A percentile compares a stretch with the other conserved stretches of the same genome.
Conservation (phyloP, 2,113 vertebrate species). For the Campylorhamphus procurvoides region DNA sequence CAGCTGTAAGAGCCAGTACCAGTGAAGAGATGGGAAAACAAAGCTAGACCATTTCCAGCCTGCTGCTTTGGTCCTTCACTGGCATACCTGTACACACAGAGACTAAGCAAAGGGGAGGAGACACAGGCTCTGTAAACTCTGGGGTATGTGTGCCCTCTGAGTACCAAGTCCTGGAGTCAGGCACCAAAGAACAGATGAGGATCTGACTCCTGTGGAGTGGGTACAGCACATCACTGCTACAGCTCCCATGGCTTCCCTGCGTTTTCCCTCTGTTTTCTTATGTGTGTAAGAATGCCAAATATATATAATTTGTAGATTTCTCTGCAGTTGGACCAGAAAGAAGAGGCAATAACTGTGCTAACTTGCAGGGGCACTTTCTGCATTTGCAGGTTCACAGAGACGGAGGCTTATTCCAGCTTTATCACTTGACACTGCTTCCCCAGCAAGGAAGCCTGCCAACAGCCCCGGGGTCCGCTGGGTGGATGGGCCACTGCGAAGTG, state of each 20-base stretch:
- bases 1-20: not conserved
- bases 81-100: not conserved
- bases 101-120: not conserved
- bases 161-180: not conserved
- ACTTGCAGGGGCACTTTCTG: not conserved
- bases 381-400: conserved; percentile 86
- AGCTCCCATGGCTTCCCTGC: not conserved
- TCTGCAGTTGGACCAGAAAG: not conserved
- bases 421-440: conserved; percentile 86
- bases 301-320: not conserved
- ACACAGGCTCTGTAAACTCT: not conserved
- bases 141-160: not conserved
- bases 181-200: not conserved
- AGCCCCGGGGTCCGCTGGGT: conserved; percentile 92
- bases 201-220: not conserved
- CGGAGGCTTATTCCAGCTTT: conserved; percentile 89
- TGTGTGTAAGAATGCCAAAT: not conserved
- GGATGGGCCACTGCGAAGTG: conserved; percentile 87
- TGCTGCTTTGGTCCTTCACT: not conserved
- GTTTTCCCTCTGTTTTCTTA: not conserved
- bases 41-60: not conserved
- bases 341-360: not conserved
- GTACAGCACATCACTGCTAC: not conserved
- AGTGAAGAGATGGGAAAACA: not conserved
- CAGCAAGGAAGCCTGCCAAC: conserved; percentile 83